Evolutionary conservation across 2,113 vertebrate species (phyloP).

Genomic region (Canis aureus): DNA sequence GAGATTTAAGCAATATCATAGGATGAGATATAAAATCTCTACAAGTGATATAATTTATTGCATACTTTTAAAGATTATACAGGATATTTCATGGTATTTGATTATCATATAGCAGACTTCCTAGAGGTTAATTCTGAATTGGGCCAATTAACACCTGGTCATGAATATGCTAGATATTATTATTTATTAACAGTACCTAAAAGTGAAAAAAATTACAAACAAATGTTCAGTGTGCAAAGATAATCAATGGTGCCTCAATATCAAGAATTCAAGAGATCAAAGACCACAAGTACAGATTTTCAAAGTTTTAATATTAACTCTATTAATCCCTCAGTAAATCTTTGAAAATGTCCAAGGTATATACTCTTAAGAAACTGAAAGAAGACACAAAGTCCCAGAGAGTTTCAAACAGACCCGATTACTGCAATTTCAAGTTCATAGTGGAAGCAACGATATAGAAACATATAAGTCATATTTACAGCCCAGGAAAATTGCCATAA

Average conservation of each 20-base stretch:
- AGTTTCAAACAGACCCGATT: neutral
- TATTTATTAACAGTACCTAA: neutral
- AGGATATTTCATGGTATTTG: neutral
- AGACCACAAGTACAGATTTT: neutral
- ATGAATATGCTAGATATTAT: neutral
- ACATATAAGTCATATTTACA: neutral
- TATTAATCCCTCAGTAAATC: neutral
- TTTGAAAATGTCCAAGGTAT: neutral
- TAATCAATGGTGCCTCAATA: neutral
- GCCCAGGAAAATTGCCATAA: neutral
- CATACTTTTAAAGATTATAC: constrained; percentile 9
- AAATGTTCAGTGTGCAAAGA: neutral
- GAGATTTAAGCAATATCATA: neutral
- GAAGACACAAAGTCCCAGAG: neutral
- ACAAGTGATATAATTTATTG: neutral
- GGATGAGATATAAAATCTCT: constrained; percentile 23
- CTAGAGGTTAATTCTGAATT: neutral
- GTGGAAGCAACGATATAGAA: neutral
- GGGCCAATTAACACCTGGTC: neutral
- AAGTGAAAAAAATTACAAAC: neutral
- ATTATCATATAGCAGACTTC: neutral
- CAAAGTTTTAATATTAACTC: neutral
- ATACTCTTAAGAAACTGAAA: neutral
- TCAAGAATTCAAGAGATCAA: neutral
- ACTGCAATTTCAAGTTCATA: neutral